Evolutionary conservation across 2,113 vertebrate species (phyloP).

Genomic region (Holacanthus passer): DNA sequence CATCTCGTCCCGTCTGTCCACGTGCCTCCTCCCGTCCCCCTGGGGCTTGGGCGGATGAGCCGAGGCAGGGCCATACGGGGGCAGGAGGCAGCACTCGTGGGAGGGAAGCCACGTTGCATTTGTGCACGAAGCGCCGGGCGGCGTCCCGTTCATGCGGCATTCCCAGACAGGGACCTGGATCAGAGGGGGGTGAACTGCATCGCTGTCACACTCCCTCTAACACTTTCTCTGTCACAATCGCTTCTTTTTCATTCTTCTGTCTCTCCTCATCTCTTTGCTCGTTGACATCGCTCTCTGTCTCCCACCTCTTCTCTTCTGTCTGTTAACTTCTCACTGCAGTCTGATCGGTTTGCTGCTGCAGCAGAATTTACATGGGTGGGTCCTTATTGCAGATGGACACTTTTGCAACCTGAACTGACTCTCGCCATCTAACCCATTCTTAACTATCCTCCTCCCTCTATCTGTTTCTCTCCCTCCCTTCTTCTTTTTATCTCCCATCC

Average conservation of each 20-base stretch:
- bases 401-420: constrained; percentile 1
- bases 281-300: background rate
- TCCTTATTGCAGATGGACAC: constrained; percentile 33
- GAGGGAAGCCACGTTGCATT: constrained; percentile 65
- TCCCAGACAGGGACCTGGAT: constrained; percentile 27
- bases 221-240: constrained; percentile 22
- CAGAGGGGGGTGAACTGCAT: background rate
- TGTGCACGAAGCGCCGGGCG: constrained; percentile 41
- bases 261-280: constrained; percentile 11
- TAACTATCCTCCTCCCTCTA: background rate
- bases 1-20: background rate
- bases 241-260: constrained; percentile 24
- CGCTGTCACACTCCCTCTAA: constrained; percentile 7
- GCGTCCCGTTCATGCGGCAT: constrained; percentile 26
- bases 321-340: constrained; percentile 58
- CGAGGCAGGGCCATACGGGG: constrained; percentile 55
- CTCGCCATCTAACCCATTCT: background rate
- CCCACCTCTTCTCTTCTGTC: background rate
- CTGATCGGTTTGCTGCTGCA: constrained; percentile 59
- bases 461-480: background rate
- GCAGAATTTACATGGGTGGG: constrained; percentile 55
- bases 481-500: background rate
- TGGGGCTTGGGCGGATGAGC: background rate
- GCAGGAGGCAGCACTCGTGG: constrained; percentile 55
- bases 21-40: constrained; percentile 13